Percentiles rank a stretch among this genome's conserved stretches.
Evolutionary conservation across 2,797 vertebrate genomes (phyloP).

Genomic region (Periophthalmus magnuspinnatus): DNA sequence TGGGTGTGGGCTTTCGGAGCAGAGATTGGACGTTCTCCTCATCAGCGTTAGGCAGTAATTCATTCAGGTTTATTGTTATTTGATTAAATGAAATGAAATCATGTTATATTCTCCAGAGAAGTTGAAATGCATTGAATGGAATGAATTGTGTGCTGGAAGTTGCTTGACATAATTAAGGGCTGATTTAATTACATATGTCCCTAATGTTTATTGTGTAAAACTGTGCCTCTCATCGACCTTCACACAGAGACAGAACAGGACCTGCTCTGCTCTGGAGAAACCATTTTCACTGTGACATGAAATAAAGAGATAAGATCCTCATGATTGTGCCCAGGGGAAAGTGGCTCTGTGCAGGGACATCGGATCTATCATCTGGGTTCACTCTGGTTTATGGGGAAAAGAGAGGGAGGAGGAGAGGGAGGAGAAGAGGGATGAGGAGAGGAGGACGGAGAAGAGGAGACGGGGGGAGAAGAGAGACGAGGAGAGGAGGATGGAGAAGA

Average conservation of each 20-base stretch:
- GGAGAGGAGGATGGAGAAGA: too few species aligned
- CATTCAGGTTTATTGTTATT: too few species aligned
- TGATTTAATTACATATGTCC: not conserved
- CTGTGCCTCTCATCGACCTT: not conserved
- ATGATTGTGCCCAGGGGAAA: conserved; percentile 14
- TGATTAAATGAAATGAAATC: too few species aligned
- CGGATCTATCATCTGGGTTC: conserved; percentile 16
- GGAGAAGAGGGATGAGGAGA: too few species aligned
- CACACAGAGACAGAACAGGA: not conserved
- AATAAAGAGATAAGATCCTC: conserved; percentile 16
- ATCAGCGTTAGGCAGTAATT: too few species aligned
- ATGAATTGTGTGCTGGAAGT: not conserved
- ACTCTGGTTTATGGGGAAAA: conserved; percentile 2
- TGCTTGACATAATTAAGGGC: not conserved
- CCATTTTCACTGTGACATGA: conserved; percentile 5
- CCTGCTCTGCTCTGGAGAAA: not conserved
- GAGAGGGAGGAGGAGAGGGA: too few species aligned
- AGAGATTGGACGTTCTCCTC: too few species aligned
- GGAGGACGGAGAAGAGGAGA: too few species aligned
- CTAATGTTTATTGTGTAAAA: not conserved
- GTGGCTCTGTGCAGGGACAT: conserved; percentile 3
- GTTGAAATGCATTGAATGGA: not conserved
- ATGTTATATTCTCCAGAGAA: not conserved
- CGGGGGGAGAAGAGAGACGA: too few species aligned
- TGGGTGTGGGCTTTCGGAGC: too few species aligned